Conservation (phyloP, 2,113 vertebrate species). For the Recurvirostra avosetta region DNA sequence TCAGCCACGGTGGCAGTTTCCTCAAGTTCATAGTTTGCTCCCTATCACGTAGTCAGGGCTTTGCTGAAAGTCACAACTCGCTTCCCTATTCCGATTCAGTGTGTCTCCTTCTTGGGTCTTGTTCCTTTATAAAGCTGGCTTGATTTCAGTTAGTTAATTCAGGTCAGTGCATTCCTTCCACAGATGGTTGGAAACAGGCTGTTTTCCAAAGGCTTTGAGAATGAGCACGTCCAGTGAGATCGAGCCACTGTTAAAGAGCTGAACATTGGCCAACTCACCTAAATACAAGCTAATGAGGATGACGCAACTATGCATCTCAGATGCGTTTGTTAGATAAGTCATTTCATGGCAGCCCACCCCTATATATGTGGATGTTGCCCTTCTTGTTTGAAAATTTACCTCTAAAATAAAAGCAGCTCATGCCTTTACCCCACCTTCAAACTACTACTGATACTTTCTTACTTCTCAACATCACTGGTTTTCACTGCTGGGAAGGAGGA, state of each 20-base stretch:
- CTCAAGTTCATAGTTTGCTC: neutral
- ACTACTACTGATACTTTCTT: neutral
- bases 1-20: neutral
- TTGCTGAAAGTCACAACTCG: neutral
- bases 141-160: conserved; percentile 12
- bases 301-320: neutral
- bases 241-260: neutral
- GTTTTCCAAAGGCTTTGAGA: neutral
- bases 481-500: neutral
- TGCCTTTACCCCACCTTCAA: neutral
- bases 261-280: neutral
- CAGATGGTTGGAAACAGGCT: neutral
- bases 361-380: neutral
- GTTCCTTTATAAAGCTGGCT: neutral
- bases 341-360: neutral
- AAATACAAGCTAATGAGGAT: neutral
- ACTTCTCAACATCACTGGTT: neutral
- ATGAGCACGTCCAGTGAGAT: neutral
- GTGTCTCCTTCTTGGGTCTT: neutral
- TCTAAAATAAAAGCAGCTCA: neutral
- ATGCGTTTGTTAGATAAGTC: neutral
- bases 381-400: neutral
- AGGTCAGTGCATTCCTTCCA: neutral
- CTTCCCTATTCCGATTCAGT: neutral
- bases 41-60: rapidly evolving